Evolutionary conservation across 2,888 invertebrate species (phyloP).

Genomic region (Lasioglossum pauxillum): DNA sequence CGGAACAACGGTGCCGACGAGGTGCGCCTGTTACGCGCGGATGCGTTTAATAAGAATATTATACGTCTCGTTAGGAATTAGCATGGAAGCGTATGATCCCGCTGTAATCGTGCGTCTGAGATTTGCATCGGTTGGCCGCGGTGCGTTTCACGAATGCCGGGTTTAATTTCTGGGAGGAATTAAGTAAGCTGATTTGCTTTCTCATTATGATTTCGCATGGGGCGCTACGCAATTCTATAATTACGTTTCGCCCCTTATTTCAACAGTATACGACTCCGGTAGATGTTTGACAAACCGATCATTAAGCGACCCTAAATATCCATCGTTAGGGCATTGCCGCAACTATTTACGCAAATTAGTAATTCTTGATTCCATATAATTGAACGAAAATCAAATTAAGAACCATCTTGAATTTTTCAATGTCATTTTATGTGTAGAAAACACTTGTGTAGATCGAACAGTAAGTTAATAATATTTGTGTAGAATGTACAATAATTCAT

Average conservation of each 20-base stretch:
- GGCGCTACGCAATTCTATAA: not conserved
- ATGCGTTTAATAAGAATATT: constrained; percentile 56
- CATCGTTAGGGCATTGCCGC: not conserved
- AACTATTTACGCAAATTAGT: not conserved
- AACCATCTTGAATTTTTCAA: not conserved
- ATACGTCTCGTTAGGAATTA: constrained; percentile 54
- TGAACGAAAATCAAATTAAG: not conserved
- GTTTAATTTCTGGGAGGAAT: constrained; percentile 24
- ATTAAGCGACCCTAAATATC: not conserved
- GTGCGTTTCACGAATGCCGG: constrained; percentile 8
- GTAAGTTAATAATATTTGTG: no score
- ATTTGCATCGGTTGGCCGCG: constrained; percentile 16
- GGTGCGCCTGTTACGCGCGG: constrained; percentile 36
- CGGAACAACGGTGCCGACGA: constrained; percentile 39
- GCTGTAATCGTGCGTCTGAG: constrained; percentile 20
- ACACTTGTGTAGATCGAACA: no score
- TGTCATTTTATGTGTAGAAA: not conserved
- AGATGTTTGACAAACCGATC: not conserved
- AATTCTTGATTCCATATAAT: not conserved
- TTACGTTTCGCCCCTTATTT: not conserved
- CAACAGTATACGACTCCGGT: not conserved
- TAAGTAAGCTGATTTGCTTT: constrained; percentile 9
- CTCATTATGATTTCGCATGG: not conserved
- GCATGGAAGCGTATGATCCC: constrained; percentile 29
- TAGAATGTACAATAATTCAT: no score